Base-by-base conservation (phyloP, 2,113 vertebrate species). In the Miniopterus natalensis region DNA sequence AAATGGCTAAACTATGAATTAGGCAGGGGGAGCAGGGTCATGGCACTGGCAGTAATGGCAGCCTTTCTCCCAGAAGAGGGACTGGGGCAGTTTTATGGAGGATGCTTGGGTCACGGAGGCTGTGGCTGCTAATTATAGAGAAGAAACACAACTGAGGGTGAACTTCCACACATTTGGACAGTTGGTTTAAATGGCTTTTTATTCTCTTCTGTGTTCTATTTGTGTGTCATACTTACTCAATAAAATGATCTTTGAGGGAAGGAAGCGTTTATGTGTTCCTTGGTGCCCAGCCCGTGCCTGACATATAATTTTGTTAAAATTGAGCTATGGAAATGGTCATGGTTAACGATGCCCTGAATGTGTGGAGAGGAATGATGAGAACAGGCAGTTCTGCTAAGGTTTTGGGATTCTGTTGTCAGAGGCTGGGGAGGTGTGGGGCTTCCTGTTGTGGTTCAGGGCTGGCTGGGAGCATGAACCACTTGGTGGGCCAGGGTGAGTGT, bases 271-370 rank as follows among this genome's bases (percentile, higher is more conserved):
- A 23, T 84, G 84, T 92, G 80, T 88, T 96, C 47, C 73, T 88
- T 94, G 92, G 84, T 92, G 40, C 55, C 40, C 45, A 70, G 96
- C 80, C 89, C 45, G 53, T 55, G 84, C 36, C 51, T 86, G 90
- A 83, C 47, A 84, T 88, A 42, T 89, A 80, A 84, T 93, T 94
- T 95, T 75, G 88, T 81, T 90, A 81, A 87, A 84, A 83, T 47
- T 27, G 42, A 85, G 17, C 78, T 47, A 1, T 47, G 92, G 85
- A 70, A 66, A 47, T 66, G 74, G 36, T 71, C 21, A 61, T 42
- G 73, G 57, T 84, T 84, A 15, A 66, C 36, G 88, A 42, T 55
- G 87, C 55, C 49, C 5, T 25, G 77, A 80, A 55, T 68, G 47
- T 68, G 71, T 84, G 59, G 65, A 89, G 81, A 75, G 49, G 74